Percentiles rank a stretch among this genome's conserved stretches.
Evolutionary conservation across 2,888 invertebrate genomes (phyloP).

Genomic region (Leucania comma): DNA sequence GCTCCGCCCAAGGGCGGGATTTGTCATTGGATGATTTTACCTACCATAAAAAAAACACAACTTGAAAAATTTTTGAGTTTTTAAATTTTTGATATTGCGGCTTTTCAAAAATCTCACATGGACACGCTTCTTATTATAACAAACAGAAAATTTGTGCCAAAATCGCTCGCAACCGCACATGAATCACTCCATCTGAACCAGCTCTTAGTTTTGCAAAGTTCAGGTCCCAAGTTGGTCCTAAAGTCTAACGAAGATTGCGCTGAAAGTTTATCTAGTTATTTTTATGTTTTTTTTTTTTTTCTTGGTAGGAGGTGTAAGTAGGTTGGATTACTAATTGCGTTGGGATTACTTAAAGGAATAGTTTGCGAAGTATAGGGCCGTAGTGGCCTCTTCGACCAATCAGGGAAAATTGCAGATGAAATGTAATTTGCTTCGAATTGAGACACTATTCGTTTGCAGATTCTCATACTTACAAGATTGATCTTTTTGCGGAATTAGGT

Average conservation of each 20-base stretch:
- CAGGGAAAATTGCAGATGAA: constrained; percentile 16
- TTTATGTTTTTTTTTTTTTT: constrained; percentile 19
- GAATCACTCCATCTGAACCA: constrained; percentile 20
- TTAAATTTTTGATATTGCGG: no score
- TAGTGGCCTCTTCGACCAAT: constrained; percentile 7
- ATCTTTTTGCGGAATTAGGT: no score
- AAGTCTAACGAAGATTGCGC: constrained; percentile 57
- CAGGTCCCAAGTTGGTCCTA: constrained; percentile 51
- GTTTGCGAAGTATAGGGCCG: constrained; percentile 21
- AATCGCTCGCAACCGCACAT: background rate
- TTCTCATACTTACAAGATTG: no score
- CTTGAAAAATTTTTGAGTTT: no score
- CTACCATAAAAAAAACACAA: no score
- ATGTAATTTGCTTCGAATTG: background rate
- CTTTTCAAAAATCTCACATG: no score
- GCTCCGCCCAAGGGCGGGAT: no score
- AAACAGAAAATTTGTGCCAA: background rate
- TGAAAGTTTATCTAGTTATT: constrained; percentile 47
- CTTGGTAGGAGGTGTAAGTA: constrained; percentile 15
- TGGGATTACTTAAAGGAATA: constrained; percentile 45
- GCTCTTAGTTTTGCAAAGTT: constrained; percentile 36
- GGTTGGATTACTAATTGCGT: constrained; percentile 50
- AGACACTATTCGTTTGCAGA: background rate
- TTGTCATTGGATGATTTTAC: no score
- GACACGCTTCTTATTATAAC: background rate